A percentile compares a stretch with the other conserved stretches of the same genome.
These are phyloP conservation scores for Fregetta grallaria DNA, from an alignment of 2,113 vertebrate species.

Conservation along the genomic window DNA sequence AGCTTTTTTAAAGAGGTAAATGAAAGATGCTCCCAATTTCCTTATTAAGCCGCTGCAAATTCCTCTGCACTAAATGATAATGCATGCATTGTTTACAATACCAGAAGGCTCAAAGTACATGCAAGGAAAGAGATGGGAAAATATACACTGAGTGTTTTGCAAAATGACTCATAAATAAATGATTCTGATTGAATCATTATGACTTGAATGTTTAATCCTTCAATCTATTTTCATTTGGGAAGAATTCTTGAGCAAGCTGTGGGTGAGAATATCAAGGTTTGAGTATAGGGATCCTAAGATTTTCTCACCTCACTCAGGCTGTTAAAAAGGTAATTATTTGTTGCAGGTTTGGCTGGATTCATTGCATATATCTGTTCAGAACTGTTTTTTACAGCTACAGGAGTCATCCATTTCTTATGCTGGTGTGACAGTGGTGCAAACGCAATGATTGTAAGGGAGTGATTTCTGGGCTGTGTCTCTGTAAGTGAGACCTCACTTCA, in stretches of 20 bases:
- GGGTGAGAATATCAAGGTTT: neutral
- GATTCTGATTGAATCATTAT: constrained; percentile 54
- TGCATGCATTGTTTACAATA: constrained; percentile 45
- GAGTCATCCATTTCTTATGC: neutral
- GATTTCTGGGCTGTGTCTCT: neutral
- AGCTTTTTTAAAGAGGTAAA: neutral
- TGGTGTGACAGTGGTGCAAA: neutral
- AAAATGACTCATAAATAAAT: constrained; percentile 73
- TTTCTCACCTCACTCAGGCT: neutral
- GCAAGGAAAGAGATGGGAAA: constrained; percentile 57
- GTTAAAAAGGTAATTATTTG: constrained; percentile 24
- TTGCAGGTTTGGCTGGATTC: neutral
- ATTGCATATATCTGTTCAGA: neutral
- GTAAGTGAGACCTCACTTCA: neutral
- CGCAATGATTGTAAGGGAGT: neutral
- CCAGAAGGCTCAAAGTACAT: constrained; percentile 42
- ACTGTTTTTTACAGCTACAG: neutral
- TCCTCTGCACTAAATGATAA: constrained; percentile 48
- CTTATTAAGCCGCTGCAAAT: constrained; percentile 38
- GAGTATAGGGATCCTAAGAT: neutral
- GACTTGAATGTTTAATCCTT: constrained; percentile 22
- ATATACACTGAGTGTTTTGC: constrained; percentile 46
- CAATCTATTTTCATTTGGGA: constrained; percentile 5
- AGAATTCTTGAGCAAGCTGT: neutral
- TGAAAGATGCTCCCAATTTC: neutral